Evolutionary conservation across 2,113 vertebrate species (phyloP).

Genomic region (Anas platyrhynchos): DNA sequence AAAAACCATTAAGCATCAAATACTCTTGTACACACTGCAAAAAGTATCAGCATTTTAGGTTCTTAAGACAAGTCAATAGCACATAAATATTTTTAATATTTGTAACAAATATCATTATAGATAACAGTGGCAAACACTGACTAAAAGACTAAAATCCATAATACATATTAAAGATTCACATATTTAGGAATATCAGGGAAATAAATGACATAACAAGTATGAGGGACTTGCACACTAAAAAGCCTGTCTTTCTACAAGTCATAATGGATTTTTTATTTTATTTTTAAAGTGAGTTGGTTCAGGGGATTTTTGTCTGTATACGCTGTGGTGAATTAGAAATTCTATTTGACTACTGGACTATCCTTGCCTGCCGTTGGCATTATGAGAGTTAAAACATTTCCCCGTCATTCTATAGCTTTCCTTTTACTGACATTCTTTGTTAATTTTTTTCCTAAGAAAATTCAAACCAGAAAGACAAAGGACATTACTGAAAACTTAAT

Average conservation of each 20-base stretch:
- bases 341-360: background rate
- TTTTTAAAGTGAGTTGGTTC: background rate
- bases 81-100: background rate
- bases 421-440: constrained; percentile 74
- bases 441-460: constrained; percentile 80
- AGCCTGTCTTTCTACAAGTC: background rate
- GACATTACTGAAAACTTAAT: constrained; percentile 85
- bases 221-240: background rate
- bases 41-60: background rate
- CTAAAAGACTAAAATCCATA: background rate
- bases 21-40: background rate
- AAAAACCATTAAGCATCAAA: background rate
- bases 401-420: constrained; percentile 65
- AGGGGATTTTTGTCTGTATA: background rate
- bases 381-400: constrained; percentile 56
- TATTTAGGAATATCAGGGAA: background rate
- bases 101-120: background rate
- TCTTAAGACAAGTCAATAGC: background rate
- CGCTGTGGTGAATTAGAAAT: background rate
- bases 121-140: background rate
- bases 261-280: background rate
- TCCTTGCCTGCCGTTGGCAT: constrained; percentile 41
- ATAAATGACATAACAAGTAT: background rate
- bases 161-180: background rate
- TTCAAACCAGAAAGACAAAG: constrained; percentile 87